Evolutionary conservation across 2,113 vertebrate species (phyloP).

Genomic region (Percopsis transmontana): DNA sequence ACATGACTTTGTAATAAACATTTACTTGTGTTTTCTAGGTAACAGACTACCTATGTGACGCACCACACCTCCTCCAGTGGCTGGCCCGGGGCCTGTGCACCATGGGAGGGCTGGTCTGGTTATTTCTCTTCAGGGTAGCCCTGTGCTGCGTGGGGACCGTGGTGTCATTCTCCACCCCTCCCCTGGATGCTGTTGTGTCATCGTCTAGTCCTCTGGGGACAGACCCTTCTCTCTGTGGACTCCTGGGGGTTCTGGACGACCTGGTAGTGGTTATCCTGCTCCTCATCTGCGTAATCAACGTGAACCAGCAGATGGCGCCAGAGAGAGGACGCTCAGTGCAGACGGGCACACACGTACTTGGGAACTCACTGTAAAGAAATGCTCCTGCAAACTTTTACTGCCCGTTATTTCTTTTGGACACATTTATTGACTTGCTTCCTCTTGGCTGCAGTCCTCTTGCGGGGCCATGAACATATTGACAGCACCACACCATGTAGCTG

Average conservation of each 20-base stretch:
- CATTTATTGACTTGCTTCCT: slow-evolving; percentile 29
- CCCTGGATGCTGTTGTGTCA: slow-evolving; percentile 8
- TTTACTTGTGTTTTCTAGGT: slow-evolving; percentile 58
- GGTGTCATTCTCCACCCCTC: slow-evolving; percentile 71
- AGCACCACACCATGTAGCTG: neutral
- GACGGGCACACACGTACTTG: slow-evolving; percentile 44
- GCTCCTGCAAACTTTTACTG: slow-evolving; percentile 1
- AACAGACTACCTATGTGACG: slow-evolving; percentile 80
- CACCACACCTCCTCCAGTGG: slow-evolving; percentile 72
- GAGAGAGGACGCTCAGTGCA: slow-evolving; percentile 50
- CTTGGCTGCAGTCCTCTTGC: slow-evolving; percentile 15
- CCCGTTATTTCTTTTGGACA: slow-evolving; percentile 26
- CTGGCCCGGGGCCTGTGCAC: slow-evolving; percentile 71
- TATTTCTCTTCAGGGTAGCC: slow-evolving; percentile 79
- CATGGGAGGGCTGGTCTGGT: slow-evolving; percentile 74
- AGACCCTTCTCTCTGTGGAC: slow-evolving; percentile 72
- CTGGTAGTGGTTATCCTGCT: slow-evolving; percentile 81
- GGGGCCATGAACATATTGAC: slow-evolving; percentile 28
- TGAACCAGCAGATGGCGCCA: slow-evolving; percentile 78
- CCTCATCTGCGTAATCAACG: slow-evolving; percentile 80
- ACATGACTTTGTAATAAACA: neutral
- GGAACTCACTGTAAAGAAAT: slow-evolving; percentile 44
- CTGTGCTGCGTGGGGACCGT: slow-evolving; percentile 78
- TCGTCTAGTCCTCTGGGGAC: slow-evolving; percentile 33
- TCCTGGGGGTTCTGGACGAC: slow-evolving; percentile 78